Base-by-base conservation (phyloP, 2,113 vertebrate species). In the Oreochromis niloticus region DNA sequence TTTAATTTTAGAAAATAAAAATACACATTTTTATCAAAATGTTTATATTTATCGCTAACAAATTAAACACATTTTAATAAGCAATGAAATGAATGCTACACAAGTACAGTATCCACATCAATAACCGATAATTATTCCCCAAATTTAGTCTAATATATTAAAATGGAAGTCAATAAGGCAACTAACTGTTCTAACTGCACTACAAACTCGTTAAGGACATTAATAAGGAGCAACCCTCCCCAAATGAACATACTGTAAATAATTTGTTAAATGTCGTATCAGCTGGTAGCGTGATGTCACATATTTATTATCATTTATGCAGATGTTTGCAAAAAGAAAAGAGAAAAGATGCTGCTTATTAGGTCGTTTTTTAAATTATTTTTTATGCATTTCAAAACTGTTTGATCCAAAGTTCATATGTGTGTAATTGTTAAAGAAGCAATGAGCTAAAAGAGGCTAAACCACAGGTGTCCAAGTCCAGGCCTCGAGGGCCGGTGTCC, bases 31-130 rank as follows among this genome's bases (percentile, higher is more conserved):
- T n/a, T 7, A 66, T 66, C 16, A 0, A 63, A 63, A 63, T 1
- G 0, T 63, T 34, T 0, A 34, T 34, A 34, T 63, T 63, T 63
- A 63, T 63, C 1, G 0, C 59, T 63, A 63, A 63, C 16, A 9
- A 63, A 36, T 63, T 36, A 19, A 63, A 63, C 16, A 36, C 16
- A 7, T 36, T 63, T 63, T 63, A 36, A 36, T 36, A 63, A 63
- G 6, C 30, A 36, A 7, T 63, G 0, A 63, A 63, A 63, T 36
- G 0, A 63, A 63, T 63, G 32, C 0, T 36, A 19, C 32, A 36
- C 36, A 34, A 36, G 17, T 61, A 32, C 57, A 32, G 8, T 19
- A 63, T 19, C 32, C 32, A 63, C 59, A 63, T 7, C 6, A 63
- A 63, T 63, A 19, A 63, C 16, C 9, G 19, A 34, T 63, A 63